Percentiles rank a stretch among this genome's conserved stretches.
Conservation (phyloP, 2,888 invertebrate genomes). For the Julus scanicus region DNA sequence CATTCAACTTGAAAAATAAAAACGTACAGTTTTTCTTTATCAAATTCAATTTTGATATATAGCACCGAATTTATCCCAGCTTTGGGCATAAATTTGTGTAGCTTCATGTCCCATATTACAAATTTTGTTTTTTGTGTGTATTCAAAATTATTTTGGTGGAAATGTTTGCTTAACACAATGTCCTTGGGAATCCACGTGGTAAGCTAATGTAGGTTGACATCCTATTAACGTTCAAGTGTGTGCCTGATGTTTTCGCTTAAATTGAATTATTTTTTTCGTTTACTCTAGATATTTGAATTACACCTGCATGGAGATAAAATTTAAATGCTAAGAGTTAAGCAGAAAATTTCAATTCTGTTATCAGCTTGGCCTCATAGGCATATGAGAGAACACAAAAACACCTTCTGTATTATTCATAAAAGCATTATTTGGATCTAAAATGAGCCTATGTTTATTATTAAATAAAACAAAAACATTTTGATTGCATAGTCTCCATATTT, state of each 20-base stretch:
- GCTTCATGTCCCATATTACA: not conserved
- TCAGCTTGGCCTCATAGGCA: not conserved
- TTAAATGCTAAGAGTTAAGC: not conserved
- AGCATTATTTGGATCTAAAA: not conserved
- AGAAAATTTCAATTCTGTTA: constrained; percentile 1
- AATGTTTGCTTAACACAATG: not conserved
- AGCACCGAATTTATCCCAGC: not conserved
- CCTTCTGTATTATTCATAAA: not conserved
- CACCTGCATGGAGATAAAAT: constrained; percentile 30
- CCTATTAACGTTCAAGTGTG: constrained; percentile 43
- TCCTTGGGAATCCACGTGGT: constrained; percentile 11
- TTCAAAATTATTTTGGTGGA: not conserved
- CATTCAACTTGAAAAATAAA: not conserved
- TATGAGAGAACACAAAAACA: not conserved
- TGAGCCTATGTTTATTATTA: not conserved
- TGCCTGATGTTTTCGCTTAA: constrained; percentile 8
- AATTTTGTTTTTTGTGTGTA: not conserved
- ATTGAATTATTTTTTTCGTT: constrained; percentile 36
- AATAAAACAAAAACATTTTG: not conserved
- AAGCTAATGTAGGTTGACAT: not conserved
- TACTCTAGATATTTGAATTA: constrained; percentile 23
- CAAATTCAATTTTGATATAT: not conserved
- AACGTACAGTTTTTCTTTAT: not conserved
- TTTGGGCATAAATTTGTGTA: not conserved
- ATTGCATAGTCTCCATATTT: too few species aligned